These are phyloP conservation scores for Andricus curvator DNA, from an alignment of 2,888 invertebrate genomes.

Conservation along the genomic window DNA sequence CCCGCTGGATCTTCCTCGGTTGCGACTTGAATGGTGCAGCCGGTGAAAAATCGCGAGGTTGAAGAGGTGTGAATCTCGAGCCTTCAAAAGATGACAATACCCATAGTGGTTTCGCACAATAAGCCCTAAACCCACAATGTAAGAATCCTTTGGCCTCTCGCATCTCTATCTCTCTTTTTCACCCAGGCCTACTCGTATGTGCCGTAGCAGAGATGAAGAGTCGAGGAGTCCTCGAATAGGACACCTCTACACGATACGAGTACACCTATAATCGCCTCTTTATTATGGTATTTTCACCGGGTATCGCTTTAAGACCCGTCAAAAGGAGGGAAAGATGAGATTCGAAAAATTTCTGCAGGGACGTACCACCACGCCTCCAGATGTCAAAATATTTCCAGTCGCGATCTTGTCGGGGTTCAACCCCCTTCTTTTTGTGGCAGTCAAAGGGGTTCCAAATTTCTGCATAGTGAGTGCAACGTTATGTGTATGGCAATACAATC, in stretches of 20 bases:
- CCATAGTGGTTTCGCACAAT: conserved; percentile 68
- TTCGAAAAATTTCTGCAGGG: conserved; percentile 44
- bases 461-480: conserved; percentile 50
- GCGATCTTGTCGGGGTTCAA: conserved; percentile 51
- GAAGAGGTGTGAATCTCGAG: conserved; percentile 76
- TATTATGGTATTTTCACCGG: conserved; percentile 34
- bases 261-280: conserved; percentile 13
- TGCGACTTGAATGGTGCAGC: conserved; percentile 32
- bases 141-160: conserved; percentile 51
- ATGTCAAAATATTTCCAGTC: conserved; percentile 76
- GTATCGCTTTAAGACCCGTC: conserved; percentile 60
- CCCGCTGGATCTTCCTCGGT: conserved; percentile 13
- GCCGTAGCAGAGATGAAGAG: conserved; percentile 1
- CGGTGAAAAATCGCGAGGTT: conserved; percentile 69
- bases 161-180: conserved; percentile 48
- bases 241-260: neutral
- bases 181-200: conserved; percentile 32
- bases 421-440: conserved; percentile 44
- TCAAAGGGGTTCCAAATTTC: conserved; percentile 62
- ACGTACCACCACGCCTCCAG: conserved; percentile 68
- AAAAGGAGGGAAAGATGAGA: conserved; percentile 34
- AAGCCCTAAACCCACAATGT: conserved; percentile 74
- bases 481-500: conserved; percentile 19
- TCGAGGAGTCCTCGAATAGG: conserved; percentile 18
- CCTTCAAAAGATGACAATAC: conserved; percentile 74